Conservation (phyloP, 2,797 vertebrate species). For the Alca torda region DNA sequence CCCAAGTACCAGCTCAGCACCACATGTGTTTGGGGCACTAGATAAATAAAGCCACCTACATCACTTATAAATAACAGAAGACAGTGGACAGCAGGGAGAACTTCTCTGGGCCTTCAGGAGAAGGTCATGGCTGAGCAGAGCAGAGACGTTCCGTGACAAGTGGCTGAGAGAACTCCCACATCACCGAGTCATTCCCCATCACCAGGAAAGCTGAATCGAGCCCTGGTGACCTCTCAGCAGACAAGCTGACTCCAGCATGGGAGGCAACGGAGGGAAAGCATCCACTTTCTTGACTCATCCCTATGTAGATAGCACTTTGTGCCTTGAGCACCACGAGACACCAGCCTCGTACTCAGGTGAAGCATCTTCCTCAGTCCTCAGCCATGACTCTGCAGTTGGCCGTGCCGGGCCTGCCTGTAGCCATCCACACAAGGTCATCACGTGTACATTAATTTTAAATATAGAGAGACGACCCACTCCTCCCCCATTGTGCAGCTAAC, state of each 20-base stretch:
- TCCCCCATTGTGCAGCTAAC: neutral
- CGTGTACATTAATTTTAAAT: neutral
- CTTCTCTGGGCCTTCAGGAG: neutral
- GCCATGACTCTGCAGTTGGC: neutral
- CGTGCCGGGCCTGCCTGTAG: neutral
- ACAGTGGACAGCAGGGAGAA: neutral
- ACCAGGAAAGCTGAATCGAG: neutral
- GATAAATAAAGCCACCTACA: neutral
- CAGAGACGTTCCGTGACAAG: neutral
- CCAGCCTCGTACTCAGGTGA: neutral
- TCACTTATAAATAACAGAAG: neutral
- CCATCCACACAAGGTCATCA: neutral
- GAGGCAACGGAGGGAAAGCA: neutral
- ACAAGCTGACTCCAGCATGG: neutral
- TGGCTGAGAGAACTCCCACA: neutral
- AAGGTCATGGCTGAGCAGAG: neutral
- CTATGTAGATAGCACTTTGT: fast-evolving
- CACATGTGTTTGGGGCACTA: neutral
- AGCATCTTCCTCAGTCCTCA: neutral
- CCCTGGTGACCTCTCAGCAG: neutral
- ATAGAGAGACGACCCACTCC: neutral
- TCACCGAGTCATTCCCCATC: neutral
- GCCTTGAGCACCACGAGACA: neutral
- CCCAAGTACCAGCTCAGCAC: neutral
- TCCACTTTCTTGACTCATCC: neutral